Base-by-base conservation (phyloP, 1,140 invertebrate species). In the Drosophila nannoptera region DNA sequence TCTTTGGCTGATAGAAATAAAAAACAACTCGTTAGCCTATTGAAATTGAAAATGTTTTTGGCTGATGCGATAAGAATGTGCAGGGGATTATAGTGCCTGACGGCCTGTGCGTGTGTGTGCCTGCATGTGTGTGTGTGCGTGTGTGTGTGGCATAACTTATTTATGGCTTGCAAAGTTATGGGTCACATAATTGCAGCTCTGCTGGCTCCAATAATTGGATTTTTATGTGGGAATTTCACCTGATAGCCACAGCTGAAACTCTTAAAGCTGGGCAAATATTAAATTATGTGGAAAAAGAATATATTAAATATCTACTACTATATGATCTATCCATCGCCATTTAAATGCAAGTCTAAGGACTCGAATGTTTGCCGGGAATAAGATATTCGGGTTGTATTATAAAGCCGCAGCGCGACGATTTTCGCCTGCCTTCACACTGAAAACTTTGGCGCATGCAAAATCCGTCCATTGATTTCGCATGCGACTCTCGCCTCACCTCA, bases 21-120 rank as follows among this genome's bases (percentile, higher is more conserved):
- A 75, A 54, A 67, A 80, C 65, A 69, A 76, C 76, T 80, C 69
- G 73, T 80, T 84, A 70, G 69, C 72, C 81, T 69, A 80, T 83
- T 80, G 76, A 83, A 83, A 84, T 84, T 75, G 76, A 76, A 84
- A 83, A 83, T 80, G 69, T 70, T 83, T 76, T 76, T 54, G 48
- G 50, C 71, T 61, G 72, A 68, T 80, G 68, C 64, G 75, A 84
- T 84, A 80, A 84, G 69, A 83, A 78, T 73, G 62, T 58, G 48
- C 56, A 63, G 38, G 46, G 64, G 64, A 67, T 71, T 71, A 67
- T 49, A 38, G 46, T 65, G 33, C 4, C 22, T 53, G n/a, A 38
- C n/a, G 31, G 7, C 32, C 8, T 42, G 22, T 11, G 12, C 16
- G 29, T 33, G 29, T 33, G 2, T 54, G 42, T 46, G 33, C n/a